These are phyloP conservation scores for Priapulus caudatus DNA, from an alignment of 2,888 invertebrate genomes.

Conservation along the genomic window DNA sequence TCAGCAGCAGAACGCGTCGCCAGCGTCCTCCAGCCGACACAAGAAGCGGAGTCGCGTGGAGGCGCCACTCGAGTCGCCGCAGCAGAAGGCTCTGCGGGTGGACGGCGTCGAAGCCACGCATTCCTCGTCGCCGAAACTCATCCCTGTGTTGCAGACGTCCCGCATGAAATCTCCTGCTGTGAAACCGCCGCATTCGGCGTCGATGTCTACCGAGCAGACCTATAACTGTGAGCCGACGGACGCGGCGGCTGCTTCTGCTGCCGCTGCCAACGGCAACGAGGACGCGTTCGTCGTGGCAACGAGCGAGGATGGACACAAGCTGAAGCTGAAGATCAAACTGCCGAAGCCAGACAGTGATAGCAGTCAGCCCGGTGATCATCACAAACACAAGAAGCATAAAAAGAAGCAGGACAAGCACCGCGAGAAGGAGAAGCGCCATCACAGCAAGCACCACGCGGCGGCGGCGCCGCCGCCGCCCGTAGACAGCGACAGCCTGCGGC, in stretches of 20 bases:
- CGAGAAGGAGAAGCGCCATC: neutral
- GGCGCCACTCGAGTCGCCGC: too few species aligned
- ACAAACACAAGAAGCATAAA: slow-evolving; percentile 3
- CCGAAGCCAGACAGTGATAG: neutral
- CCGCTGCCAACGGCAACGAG: neutral
- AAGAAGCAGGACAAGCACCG: neutral
- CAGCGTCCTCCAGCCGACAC: neutral
- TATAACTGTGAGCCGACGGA: too few species aligned
- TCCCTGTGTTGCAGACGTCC: neutral
- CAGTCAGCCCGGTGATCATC: too few species aligned
- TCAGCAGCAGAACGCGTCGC: neutral
- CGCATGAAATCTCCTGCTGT: neutral
- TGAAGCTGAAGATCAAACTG: neutral
- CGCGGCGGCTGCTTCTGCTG: neutral
- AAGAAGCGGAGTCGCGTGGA: neutral
- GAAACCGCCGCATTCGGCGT: too few species aligned
- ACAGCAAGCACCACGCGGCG: too few species aligned
- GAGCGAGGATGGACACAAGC: too few species aligned
- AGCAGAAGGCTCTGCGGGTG: too few species aligned
- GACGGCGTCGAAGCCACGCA: too few species aligned
- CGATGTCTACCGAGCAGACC: neutral
- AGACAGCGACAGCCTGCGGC: too few species aligned
- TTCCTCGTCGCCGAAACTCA: neutral
- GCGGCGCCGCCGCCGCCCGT: too few species aligned
- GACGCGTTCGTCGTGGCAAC: neutral